Evolutionary conservation across 1,140 invertebrate genomes (phyloP), one percentile per base, ranked within the genome.

Genomic region (Drosophila subobscura): DNA sequence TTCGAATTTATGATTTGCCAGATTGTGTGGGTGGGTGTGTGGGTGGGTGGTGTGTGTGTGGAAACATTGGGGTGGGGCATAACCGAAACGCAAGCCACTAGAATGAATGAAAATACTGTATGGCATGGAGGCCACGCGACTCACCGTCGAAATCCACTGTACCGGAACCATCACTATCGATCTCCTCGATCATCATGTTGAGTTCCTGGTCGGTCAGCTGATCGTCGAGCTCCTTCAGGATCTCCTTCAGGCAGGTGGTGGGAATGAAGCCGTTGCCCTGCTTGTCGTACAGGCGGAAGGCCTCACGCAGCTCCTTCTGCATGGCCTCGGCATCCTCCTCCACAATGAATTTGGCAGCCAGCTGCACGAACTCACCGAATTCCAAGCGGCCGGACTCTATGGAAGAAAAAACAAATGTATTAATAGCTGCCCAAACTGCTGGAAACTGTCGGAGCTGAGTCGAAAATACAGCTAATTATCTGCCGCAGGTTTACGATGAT

Each of bases 181-280:
- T 98, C 93, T 99, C 98, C 85, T 98, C 97, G 90, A 99, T 98
- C 95, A 98, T 98, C 91, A 97, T 96, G 83, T 98, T 97, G 72
- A 99, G 93, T 92, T 98, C 97, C 59, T 96, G 95, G 63, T 98
- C 96, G 27, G 97, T 98, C 45, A 99, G 93, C 91, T 98, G 97
- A 91, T 98, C 97, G 83, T 99, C 97, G 56, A 99, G 92, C 92
- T 98, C 97, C 60, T 96, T 94, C 8, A 99, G 93, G 86, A 99
- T 98, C 93, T 98, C 97, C 77, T 96, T 95, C 52, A 99, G 93
- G 92, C 97, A 97, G 45, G 96, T 95, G 44, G 98, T 98, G 79
- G 97, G 97, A 92, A 99, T 99, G 93, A 98, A 99, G 91, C 97
- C 97, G 88, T 98, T 98, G 94, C 95, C 95, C 94, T 96, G 95